These are phyloP conservation scores for Gasterosteus nipponicus DNA, from an alignment of 2,113 vertebrate genomes.

Conservation along the genomic window DNA sequence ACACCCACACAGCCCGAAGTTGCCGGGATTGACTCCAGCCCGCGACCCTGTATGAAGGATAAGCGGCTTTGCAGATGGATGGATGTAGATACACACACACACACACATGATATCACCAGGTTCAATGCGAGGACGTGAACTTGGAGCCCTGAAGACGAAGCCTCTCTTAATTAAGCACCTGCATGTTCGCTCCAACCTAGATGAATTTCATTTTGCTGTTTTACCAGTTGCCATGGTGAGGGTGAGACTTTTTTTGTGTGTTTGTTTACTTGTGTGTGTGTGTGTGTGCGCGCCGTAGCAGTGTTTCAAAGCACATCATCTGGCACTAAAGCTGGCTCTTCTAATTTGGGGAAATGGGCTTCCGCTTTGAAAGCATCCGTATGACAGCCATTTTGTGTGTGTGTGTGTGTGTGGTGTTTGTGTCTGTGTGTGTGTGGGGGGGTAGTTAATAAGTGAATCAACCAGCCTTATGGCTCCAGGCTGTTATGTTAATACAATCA, in stretches of 20 bases:
- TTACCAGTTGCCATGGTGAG: slow-evolving; percentile 68
- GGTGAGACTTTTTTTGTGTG: slow-evolving; percentile 36
- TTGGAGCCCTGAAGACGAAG: background rate
- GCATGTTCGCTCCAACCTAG: slow-evolving; percentile 9
- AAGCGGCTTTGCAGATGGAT: too few relatives aligned
- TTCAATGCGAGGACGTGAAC: slow-evolving; percentile 35
- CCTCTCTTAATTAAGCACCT: slow-evolving; percentile 6
- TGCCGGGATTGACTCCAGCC: too few relatives aligned
- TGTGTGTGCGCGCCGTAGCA: slow-evolving; percentile 2
- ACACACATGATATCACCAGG: slow-evolving; percentile 20
- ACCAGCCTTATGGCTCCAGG: slow-evolving; percentile 58
- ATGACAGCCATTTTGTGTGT: slow-evolving; percentile 30
- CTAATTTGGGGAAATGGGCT: slow-evolving; percentile 65
- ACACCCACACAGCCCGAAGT: too few relatives aligned
- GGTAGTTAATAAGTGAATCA: slow-evolving; percentile 46
- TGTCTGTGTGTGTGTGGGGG: background rate
- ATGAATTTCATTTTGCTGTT: slow-evolving; percentile 53
- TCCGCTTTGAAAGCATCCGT: slow-evolving; percentile 43
- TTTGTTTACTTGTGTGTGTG: slow-evolving; percentile 40
- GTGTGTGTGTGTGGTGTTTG: slow-evolving; percentile 2
- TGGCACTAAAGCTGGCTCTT: slow-evolving; percentile 37
- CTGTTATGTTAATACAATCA: slow-evolving; percentile 72
- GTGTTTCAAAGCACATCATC: slow-evolving; percentile 53
- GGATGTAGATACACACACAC: background rate
- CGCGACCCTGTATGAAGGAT: too few relatives aligned